These are phyloP conservation scores for Merops nubicus DNA, from an alignment of 2,113 vertebrate species.

Conservation along the genomic window DNA sequence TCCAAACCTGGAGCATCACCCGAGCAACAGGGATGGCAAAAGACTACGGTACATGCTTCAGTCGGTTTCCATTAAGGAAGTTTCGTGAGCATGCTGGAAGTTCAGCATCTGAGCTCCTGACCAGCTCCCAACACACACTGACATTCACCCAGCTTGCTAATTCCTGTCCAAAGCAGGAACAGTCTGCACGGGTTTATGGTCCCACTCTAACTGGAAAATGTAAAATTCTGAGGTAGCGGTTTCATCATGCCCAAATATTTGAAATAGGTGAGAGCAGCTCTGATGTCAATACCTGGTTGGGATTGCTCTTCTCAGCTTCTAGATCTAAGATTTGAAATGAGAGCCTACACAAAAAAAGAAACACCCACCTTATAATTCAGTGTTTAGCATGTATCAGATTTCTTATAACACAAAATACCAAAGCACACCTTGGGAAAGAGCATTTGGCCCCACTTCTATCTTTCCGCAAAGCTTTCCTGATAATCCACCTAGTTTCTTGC, in stretches of 20 bases:
- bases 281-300: not conserved
- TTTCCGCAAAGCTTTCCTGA: not conserved
- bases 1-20: not conserved
- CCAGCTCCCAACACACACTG: not conserved
- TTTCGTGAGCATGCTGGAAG: not conserved
- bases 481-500: not conserved
- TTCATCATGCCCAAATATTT: not conserved
- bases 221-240: not conserved
- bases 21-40: accelerated
- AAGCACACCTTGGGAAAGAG: not conserved
- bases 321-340: not conserved
- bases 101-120: not conserved
- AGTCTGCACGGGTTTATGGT: not conserved
- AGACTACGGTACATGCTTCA: not conserved
- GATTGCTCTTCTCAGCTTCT: not conserved
- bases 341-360: not conserved
- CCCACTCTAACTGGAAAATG: not conserved
- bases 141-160: not conserved
- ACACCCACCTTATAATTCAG: not conserved
- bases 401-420: not conserved
- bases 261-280: not conserved
- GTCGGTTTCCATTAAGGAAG: not conserved
- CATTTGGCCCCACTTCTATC: not conserved
- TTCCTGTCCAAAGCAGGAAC: not conserved
- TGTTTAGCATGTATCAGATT: not conserved